These are phyloP conservation scores for Sinosuthora webbiana DNA, from an alignment of 2,113 vertebrate genomes.

Conservation along the genomic window DNA sequence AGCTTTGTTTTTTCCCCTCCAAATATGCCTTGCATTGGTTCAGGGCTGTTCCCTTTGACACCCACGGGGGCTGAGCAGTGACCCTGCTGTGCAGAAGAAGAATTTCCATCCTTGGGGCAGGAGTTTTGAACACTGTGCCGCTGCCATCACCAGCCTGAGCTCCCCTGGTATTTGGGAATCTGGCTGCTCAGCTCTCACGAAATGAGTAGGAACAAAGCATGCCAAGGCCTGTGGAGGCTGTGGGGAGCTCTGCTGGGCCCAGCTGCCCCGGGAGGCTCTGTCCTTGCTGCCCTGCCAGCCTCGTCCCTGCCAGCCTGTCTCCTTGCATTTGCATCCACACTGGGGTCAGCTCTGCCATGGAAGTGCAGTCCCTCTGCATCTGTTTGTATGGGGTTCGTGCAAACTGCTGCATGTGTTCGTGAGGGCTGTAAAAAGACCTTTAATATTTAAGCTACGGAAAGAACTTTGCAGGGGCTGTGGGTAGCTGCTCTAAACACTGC, in stretches of 20 bases:
- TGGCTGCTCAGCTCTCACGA: not conserved
- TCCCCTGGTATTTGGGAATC: not conserved
- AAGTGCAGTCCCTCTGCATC: not conserved
- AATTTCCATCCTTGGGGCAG: not conserved
- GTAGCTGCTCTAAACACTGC: not conserved
- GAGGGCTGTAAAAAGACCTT: not conserved
- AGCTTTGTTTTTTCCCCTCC: not conserved
- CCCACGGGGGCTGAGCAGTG: fast-evolving
- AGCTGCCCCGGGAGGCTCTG: not conserved
- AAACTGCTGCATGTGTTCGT: not conserved
- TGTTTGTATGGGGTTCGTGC: not conserved
- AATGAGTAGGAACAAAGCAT: not conserved
- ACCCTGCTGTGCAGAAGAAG: not conserved
- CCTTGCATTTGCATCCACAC: not conserved
- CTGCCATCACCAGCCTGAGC: not conserved
- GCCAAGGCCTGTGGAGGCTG: not conserved
- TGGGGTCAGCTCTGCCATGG: not conserved
- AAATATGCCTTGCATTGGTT: fast-evolving
- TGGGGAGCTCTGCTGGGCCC: not conserved
- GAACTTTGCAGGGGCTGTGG: not conserved
- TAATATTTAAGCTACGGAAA: not conserved
- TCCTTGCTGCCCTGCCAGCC: not conserved
- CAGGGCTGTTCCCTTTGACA: fast-evolving
- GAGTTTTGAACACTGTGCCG: not conserved
- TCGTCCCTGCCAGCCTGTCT: not conserved